Conservation (phyloP, 2,113 vertebrate species). For the Dunckerocampus dactyliophorus region DNA sequence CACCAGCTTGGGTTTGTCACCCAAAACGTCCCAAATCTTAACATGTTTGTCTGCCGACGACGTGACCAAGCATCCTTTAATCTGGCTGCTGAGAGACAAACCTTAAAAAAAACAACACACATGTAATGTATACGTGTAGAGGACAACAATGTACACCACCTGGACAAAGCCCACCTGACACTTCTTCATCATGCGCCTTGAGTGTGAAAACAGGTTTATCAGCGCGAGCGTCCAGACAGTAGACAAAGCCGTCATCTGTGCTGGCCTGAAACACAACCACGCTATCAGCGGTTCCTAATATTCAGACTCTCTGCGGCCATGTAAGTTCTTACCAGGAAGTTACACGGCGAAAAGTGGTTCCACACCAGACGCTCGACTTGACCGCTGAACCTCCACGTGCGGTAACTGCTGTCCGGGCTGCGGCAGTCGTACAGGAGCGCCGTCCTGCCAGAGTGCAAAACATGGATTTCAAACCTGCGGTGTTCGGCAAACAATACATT, state of each 20-base stretch:
- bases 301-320: not conserved
- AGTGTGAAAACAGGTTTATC: constrained; percentile 94
- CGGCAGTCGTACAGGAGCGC: constrained; percentile 89
- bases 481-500: not conserved
- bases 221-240: constrained; percentile 91
- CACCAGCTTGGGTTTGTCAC: constrained; percentile 86
- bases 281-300: not conserved
- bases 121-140: not conserved
- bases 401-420: constrained; percentile 80
- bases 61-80: constrained; percentile 93
- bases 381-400: constrained; percentile 91
- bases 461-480: not conserved
- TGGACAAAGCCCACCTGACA: constrained; percentile 78
- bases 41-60: constrained; percentile 89
- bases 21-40: constrained; percentile 94
- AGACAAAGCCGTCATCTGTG: constrained; percentile 96
- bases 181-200: constrained; percentile 88
- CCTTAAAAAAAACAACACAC: constrained; percentile 64
- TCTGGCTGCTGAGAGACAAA: constrained; percentile 89
- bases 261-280: constrained; percentile 78
- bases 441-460: constrained; percentile 70
- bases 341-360: constrained; percentile 92
- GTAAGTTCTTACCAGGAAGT: constrained; percentile 82
- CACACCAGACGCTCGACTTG: constrained; percentile 90
- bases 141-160: no score